Evolutionary conservation across 1,140 invertebrate species (phyloP).

Genomic region (Catajapyx aquilonaris): DNA sequence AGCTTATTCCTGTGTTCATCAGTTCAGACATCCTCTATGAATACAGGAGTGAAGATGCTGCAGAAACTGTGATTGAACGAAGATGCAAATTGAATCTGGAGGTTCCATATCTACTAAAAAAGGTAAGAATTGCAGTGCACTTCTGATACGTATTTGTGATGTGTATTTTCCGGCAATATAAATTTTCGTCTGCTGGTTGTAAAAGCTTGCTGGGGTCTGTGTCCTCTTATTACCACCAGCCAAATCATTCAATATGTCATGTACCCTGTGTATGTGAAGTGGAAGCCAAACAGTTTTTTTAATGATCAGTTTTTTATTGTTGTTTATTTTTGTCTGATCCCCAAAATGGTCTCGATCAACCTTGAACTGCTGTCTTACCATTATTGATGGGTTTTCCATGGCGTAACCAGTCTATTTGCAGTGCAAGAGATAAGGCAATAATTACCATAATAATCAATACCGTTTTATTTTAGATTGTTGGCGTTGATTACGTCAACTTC

Average conservation of each 20-base stretch:
- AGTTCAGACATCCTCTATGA: slow-evolving; percentile 71
- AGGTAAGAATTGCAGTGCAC: slow-evolving; percentile 30
- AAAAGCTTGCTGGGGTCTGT: not conserved
- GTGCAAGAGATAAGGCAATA: too few relatives aligned
- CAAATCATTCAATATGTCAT: not conserved
- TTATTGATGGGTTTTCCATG: not conserved
- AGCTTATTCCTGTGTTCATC: slow-evolving; percentile 86
- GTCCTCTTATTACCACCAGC: not conserved
- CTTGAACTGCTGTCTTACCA: not conserved
- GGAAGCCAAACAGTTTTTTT: not conserved
- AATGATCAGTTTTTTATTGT: not conserved
- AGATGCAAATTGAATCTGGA: slow-evolving; percentile 84
- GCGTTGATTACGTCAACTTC: slow-evolving; percentile 81
- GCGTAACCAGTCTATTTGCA: not conserved
- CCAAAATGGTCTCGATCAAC: not conserved
- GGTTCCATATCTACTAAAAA: slow-evolving; percentile 86
- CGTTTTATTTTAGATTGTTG: slow-evolving; percentile 53
- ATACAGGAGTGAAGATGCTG: slow-evolving; percentile 51
- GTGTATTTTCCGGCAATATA: not conserved
- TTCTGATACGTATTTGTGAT: not conserved
- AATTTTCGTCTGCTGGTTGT: not conserved
- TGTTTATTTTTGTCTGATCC: not conserved
- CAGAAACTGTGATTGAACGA: slow-evolving; percentile 61
- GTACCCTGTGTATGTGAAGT: not conserved
- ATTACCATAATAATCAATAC: too few relatives aligned